Evolutionary conservation across 2,797 vertebrate genomes (phyloP).

Genomic region (Psittacula derbiana): DNA sequence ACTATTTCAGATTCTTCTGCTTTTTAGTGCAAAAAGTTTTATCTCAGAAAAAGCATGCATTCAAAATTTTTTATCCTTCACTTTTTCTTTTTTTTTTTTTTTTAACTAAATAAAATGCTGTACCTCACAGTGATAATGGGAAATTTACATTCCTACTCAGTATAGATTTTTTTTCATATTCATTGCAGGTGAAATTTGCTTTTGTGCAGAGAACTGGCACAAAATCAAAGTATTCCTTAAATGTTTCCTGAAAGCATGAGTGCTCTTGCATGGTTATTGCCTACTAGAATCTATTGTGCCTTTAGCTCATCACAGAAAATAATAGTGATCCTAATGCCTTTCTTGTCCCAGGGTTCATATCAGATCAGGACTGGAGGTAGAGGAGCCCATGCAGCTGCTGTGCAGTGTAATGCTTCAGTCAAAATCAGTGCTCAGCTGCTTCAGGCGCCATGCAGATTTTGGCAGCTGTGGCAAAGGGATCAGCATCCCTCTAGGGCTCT

Average conservation of each 20-base stretch:
- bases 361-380: neutral
- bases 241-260: neutral
- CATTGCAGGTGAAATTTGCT: neutral
- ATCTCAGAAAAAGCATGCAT: neutral
- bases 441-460: neutral
- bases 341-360: neutral
- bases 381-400: constrained; percentile 45
- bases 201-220: neutral
- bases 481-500: neutral
- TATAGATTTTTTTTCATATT: neutral
- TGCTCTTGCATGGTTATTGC: neutral
- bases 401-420: neutral
- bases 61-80: neutral
- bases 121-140: neutral
- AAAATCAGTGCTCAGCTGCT: constrained; percentile 11
- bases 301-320: neutral
- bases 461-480: constrained; percentile 26
- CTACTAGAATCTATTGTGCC: neutral
- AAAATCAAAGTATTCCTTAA: neutral
- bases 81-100: neutral
- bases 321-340: neutral
- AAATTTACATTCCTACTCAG: neutral
- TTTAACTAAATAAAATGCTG: neutral
- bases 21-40: neutral
- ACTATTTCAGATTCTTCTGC: neutral